A percentile compares a stretch with the other conserved stretches of the same genome.
Conservation (phyloP, 1,140 invertebrate genomes). For the Lordiphosa collinella region DNA sequence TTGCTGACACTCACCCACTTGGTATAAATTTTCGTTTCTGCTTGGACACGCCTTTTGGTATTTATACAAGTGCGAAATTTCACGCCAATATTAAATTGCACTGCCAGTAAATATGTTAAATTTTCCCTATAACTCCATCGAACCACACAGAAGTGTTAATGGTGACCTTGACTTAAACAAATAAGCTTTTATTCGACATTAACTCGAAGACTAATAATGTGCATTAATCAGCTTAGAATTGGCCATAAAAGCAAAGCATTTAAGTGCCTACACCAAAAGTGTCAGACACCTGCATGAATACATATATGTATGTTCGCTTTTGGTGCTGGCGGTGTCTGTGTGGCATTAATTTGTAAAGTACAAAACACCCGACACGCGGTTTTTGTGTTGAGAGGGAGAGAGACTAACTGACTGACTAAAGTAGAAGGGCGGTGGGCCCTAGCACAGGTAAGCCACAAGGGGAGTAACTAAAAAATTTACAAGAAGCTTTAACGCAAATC, state of each 20-base stretch:
- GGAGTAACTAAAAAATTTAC: conserved; percentile 47
- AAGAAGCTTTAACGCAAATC: conserved; percentile 39
- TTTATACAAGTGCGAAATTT: conserved; percentile 54
- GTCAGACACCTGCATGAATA: conserved; percentile 30
- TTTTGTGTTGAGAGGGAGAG: conserved; percentile 14
- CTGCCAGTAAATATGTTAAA: not conserved
- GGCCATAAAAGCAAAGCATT: conserved; percentile 49
- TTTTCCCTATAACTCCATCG: too few species aligned
- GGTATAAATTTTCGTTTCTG: conserved; percentile 6
- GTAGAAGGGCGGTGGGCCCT: not conserved
- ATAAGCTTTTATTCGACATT: conserved; percentile 47
- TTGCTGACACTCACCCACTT: conserved; percentile 9
- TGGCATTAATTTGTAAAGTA: conserved; percentile 47
- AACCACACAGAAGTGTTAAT: conserved; percentile 1
- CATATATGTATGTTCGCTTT: not conserved
- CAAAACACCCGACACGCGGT: conserved; percentile 29
- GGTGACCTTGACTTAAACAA: conserved; percentile 4
- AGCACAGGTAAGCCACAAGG: conserved; percentile 20
- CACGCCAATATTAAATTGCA: conserved; percentile 25
- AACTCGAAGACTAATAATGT: conserved; percentile 34
- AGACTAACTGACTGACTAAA: conserved; percentile 10
- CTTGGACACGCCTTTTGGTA: conserved; percentile 1
- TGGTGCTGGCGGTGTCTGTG: conserved; percentile 14
- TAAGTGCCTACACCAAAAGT: conserved; percentile 19
- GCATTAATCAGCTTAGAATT: conserved; percentile 55